phyloP scores from a whole-genome alignment of 2,113 vertebrate species.

The Prunella fulvescens region DNA sequence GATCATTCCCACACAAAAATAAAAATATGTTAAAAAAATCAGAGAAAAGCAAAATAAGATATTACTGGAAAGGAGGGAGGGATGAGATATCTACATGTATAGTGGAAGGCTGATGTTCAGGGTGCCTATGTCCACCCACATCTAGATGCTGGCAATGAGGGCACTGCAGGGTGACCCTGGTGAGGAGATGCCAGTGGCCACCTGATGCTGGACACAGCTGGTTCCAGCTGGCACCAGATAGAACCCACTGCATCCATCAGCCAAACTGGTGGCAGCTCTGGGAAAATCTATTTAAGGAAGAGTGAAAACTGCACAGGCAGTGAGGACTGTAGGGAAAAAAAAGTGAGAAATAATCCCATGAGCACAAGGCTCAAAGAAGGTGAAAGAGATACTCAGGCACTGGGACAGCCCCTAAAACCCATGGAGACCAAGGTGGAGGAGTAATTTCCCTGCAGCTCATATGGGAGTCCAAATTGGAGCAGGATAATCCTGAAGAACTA shows the following conservation, averaged over 20 bases:
- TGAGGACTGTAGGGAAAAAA: background rate
- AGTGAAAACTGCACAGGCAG: background rate
- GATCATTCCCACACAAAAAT: background rate
- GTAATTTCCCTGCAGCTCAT: background rate
- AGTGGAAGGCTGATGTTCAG: background rate
- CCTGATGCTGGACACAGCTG: background rate
- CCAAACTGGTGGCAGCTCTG: background rate
- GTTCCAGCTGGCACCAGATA: background rate
- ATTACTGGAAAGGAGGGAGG: background rate
- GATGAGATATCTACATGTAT: background rate
- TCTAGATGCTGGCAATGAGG: background rate
- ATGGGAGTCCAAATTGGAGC: background rate
- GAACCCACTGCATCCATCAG: background rate
- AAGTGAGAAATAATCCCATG: rapidly evolving
- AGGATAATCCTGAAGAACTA: background rate
- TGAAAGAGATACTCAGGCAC: background rate
- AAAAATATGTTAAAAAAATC: background rate
- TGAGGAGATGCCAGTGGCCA: no score
- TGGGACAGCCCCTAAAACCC: background rate
- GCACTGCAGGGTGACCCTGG: background rate
- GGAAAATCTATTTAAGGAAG: background rate
- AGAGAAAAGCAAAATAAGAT: background rate
- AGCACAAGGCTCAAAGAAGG: background rate
- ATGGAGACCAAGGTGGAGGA: background rate
- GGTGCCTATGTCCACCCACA: rapidly evolving